Evolutionary conservation across 2,888 invertebrate genomes (phyloP).

Genomic region (Clistopyga incitator): DNA sequence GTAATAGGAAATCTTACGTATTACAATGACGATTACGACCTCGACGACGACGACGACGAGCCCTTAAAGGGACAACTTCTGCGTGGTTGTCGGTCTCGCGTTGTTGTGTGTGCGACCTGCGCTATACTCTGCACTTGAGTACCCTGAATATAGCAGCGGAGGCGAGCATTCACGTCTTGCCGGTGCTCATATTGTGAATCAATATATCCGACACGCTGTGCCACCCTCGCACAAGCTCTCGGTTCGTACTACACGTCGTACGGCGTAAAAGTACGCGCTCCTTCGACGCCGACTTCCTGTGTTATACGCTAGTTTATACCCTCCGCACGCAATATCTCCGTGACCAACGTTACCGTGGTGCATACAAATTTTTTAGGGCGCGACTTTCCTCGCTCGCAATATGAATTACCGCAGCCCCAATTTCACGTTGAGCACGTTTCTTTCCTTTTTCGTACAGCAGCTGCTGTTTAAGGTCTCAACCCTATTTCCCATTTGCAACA

Average conservation of each 20-base stretch:
- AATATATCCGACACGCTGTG: conserved; percentile 63
- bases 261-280: not conserved
- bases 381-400: conserved; percentile 2
- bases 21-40: conserved; percentile 19
- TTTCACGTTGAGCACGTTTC: not conserved
- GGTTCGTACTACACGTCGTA: not conserved
- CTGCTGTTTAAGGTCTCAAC: not conserved
- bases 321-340: conserved; percentile 43
- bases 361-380: conserved; percentile 44
- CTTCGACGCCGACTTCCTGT: conserved; percentile 57
- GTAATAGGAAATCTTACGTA: conserved; percentile 37
- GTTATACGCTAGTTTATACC: conserved; percentile 9
- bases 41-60: conserved; percentile 18
- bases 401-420: not conserved
- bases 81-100: conserved; percentile 11
- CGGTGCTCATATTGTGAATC: conserved; percentile 69
- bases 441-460: not conserved
- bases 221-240: not conserved
- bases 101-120: conserved; percentile 3
- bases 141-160: not conserved
- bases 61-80: conserved; percentile 56
- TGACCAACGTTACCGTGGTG: conserved; percentile 5
- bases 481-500: too few relatives aligned
- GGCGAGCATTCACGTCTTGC: conserved; percentile 41
- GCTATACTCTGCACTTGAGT: not conserved